Base-by-base conservation (phyloP, 1,140 invertebrate genomes). In the Colletes latitarsis region DNA sequence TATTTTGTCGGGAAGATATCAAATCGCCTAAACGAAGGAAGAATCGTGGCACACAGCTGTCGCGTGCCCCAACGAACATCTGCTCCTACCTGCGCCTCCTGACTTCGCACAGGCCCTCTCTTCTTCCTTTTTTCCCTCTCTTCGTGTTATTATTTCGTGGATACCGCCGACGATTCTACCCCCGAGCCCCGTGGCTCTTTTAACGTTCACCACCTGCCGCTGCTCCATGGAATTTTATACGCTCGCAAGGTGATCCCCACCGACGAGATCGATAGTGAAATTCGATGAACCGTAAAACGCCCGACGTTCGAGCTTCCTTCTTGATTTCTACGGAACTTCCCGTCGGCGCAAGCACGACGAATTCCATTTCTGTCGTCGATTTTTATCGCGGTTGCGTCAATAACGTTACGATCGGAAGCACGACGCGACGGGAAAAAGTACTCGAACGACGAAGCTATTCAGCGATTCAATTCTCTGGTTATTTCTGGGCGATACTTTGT, bases 1-100 rank as follows among this genome's bases (percentile, higher is more conserved):
- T 49, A 53, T 60, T 57, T 52, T 60, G n/a, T n/a, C 46, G 41
- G 55, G 4, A 30, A 52, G 79, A 82, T 82, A 77, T 75, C 62
- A 41, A 82, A 86, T 85, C 74, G 17, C 67, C 21, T 77, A 68
- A 79, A 66, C 63, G 53, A 67, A 75, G 52, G 58, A 21, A 63
- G 74, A 71, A 79, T 66, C 66, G 62, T 85, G 69, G 81, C 58
- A 76, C 75, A 72, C 85, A 86, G 85, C 85, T 86, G 85, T 86
- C 85, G 84, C 84, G 81, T 86, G 85, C 73, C 72, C 71, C 60
- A 41, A 63, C 43, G 17, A 82, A 86, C 85, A 86, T 86, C 85
- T 86, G 85, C 85, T 30, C 55, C 52, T 85, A 71, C 76, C 71
- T 82, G 76, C 66, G 58, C 55, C 66, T 74, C 30, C 67, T 67